Evolutionary conservation across 2,888 invertebrate species (phyloP), one percentile per base, ranked within the genome.

Genomic region (Rhimphoctona megacephalus): DNA sequence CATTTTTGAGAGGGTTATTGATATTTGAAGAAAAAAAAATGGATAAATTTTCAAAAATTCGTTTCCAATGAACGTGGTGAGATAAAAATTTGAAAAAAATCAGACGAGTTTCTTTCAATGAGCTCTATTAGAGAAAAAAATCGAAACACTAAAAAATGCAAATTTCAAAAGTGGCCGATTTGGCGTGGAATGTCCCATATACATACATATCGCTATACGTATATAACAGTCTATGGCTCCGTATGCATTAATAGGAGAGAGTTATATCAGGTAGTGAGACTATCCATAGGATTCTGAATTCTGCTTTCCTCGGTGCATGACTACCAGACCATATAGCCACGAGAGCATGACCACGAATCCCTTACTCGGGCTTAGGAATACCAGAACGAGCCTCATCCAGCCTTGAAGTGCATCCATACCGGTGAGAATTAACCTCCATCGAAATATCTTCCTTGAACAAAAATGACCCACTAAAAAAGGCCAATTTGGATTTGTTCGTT

Each of bases 351-450:
- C 73, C 54, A 73, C 73, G 36, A 74, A 74, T 8, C 57, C 57
- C 57, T 74, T 22, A 49, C 36, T 25, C 39, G 11, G 39, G 25
- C n/a, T 57, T 39, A 54, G 73, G 36, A 57, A 73, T 73, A 73
- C 54, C 54, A 57, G n/a, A 46, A 72, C 7, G 19, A 33, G 0
- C 22, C 25, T 52, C 33, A 9, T 39, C 72, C 19, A 46, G n/a
- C 30, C n/a, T 25, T 36, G 66, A 19, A 43, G 49, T n/a, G 33
- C 30, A 25, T 43, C 39, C 8, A 22, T 14, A 22, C 22, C 54
- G 14, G 57, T 25, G 33, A 46, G 79, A 74, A 57, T 79, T 79
- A 54, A 74, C 67, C 67, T 83, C 74, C 22, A 61, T 79, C 57
- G 67, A 73, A 49, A 43, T 46, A 22, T 52, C 36, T 49, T 30